These are phyloP conservation scores for Acleris emargana DNA, from an alignment of 2,888 invertebrate species.

Conservation along the genomic window DNA sequence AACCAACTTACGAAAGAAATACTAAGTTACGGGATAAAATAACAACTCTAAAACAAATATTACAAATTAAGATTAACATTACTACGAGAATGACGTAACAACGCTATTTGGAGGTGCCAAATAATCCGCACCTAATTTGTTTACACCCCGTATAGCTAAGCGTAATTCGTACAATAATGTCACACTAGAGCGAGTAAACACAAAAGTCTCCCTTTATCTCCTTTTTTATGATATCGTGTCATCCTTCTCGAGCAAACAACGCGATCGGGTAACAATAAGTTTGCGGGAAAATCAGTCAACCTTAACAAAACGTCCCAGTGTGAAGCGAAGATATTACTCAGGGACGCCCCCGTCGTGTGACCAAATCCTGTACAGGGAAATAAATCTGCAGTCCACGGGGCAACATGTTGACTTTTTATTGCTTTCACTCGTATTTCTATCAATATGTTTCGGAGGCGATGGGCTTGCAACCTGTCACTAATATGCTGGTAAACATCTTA, in stretches of 20 bases:
- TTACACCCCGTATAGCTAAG: too few species aligned
- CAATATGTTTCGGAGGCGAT: too few species aligned
- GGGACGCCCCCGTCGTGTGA: slow-evolving; percentile 26
- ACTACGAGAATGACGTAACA: too few species aligned
- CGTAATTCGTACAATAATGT: too few species aligned
- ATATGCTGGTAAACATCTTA: too few species aligned
- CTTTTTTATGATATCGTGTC: slow-evolving; percentile 18
- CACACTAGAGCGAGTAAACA: slow-evolving; percentile 10
- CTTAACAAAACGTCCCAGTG: slow-evolving; percentile 42
- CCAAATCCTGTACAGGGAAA: slow-evolving; percentile 40
- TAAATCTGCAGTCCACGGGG: slow-evolving; percentile 41
- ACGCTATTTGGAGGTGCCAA: too few species aligned
- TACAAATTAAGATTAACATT: too few species aligned
- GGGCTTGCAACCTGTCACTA: too few species aligned
- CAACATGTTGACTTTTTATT: slow-evolving; percentile 35
- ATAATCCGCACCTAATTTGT: too few species aligned
- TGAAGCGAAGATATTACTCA: slow-evolving; percentile 40
- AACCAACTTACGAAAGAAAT: too few species aligned
- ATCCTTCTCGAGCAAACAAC: slow-evolving; percentile 25
- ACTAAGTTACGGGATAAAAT: too few species aligned
- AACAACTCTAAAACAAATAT: too few species aligned
- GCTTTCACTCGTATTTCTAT: background rate
- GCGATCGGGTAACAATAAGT: slow-evolving; percentile 43
- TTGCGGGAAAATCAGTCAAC: slow-evolving; percentile 52
- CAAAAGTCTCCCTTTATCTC: slow-evolving; percentile 4